Conservation (phyloP, 2,797 vertebrate species). For the Pteropus rufus region DNA sequence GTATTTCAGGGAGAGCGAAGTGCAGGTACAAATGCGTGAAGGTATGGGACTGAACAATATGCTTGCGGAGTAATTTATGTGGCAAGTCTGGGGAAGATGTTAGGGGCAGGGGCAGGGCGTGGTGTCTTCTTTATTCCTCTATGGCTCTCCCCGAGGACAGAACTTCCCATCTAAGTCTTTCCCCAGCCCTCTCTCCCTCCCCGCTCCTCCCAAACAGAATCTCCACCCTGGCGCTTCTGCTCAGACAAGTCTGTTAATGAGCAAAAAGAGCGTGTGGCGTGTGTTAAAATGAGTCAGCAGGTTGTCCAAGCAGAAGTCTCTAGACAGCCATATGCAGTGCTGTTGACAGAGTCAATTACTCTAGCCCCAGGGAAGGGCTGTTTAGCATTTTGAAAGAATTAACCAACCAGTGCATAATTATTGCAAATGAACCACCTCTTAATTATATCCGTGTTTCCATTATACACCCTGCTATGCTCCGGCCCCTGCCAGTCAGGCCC, state of each 20-base stretch:
- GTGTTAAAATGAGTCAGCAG: constrained; percentile 42
- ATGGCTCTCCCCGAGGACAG: fast-evolving
- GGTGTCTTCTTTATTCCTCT: not conserved
- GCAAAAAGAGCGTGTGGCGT: not conserved
- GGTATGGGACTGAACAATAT: not conserved
- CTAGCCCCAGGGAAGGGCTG: constrained; percentile 51
- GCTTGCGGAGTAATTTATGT: fast-evolving
- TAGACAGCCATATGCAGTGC: not conserved
- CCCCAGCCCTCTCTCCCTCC: not conserved
- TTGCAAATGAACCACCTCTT: constrained; percentile 47
- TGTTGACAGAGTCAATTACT: constrained; percentile 33
- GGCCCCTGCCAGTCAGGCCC: not conserved
- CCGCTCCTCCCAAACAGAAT: not conserved
- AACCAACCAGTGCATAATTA: constrained; percentile 42
- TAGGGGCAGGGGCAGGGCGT: not conserved
- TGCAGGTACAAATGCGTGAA: not conserved
- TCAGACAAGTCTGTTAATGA: constrained; percentile 20
- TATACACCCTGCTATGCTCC: not conserved
- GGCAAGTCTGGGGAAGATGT: not conserved
- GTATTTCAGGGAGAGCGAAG: not conserved
- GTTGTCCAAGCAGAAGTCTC: constrained; percentile 37
- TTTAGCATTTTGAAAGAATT: constrained; percentile 65
- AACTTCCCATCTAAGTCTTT: not conserved
- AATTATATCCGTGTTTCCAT: constrained; percentile 30
- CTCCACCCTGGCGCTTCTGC: not conserved